phyloP scores from a whole-genome alignment of 2,888 invertebrate species.

The Schizotus pectinicornis region DNA sequence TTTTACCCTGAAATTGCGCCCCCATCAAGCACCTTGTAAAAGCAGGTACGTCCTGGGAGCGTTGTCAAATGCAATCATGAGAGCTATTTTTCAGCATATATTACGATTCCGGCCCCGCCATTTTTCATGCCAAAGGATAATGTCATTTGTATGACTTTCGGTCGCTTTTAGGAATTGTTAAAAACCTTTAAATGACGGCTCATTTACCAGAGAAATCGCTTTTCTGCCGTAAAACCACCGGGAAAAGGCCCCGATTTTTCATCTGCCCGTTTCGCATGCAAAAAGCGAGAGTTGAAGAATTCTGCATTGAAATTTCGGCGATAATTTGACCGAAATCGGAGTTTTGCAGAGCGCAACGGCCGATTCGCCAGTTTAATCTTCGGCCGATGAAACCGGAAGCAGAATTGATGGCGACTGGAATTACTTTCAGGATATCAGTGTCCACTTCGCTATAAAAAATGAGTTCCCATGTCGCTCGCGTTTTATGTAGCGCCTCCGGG shows the following conservation, averaged over 20 bases:
- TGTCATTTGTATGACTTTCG: conserved; percentile 24
- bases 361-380: conserved; percentile 36
- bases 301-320: background rate
- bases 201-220: conserved; percentile 40
- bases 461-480: conserved; percentile 3
- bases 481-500: background rate
- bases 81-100: conserved; percentile 20
- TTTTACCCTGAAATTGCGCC: too few species aligned
- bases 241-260: conserved; percentile 38
- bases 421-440: conserved; percentile 30
- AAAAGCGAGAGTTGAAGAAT: conserved; percentile 1
- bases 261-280: conserved; percentile 11
- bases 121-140: conserved; percentile 19
- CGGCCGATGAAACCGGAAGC: conserved; percentile 29
- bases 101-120: conserved; percentile 9
- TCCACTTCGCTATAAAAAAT: conserved; percentile 20
- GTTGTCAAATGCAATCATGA: conserved; percentile 1
- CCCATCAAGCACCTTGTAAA: too few species aligned
- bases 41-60: too few species aligned
- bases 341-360: conserved; percentile 1
- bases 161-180: conserved; percentile 25
- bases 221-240: conserved; percentile 32
- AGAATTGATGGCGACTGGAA: conserved; percentile 37
- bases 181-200: conserved; percentile 27
- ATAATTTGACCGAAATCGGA: background rate